A percentile compares a stretch with the other conserved stretches of the same genome.
phyloP scores from a whole-genome alignment of 2,888 invertebrate genomes.

The Blastobasis lacticolella region DNA sequence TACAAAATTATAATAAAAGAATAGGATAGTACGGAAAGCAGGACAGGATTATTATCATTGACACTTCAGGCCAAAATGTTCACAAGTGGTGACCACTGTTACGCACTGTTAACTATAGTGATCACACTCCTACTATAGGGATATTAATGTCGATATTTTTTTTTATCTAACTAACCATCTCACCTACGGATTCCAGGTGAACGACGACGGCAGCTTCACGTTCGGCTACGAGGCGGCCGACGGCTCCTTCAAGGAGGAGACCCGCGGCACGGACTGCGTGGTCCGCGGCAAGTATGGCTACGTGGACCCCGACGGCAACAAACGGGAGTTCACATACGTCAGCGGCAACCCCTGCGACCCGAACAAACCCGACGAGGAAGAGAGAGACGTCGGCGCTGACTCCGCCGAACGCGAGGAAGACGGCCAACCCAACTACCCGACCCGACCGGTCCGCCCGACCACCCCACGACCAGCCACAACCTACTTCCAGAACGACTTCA shows the following conservation, averaged over 20 bases:
- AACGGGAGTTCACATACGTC: conserved; percentile 89
- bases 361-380: conserved; percentile 82
- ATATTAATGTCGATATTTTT: background rate
- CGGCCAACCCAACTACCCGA: conserved; percentile 77
- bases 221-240: conserved; percentile 90
- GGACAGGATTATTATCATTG: no score
- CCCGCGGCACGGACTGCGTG: conserved; percentile 88
- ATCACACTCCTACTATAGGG: no score
- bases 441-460: conserved; percentile 59
- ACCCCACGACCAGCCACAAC: conserved; percentile 77
- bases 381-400: conserved; percentile 71
- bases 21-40: no score
- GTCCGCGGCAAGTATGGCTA: conserved; percentile 91
- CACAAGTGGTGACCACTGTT: no score
- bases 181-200: conserved; percentile 61
- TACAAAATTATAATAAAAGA: no score
- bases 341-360: conserved; percentile 91
- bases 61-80: no score
- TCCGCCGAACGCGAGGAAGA: conserved; percentile 73
- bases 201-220: conserved; percentile 88
- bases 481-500: conserved; percentile 81
- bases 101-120: no score
- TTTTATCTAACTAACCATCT: background rate
- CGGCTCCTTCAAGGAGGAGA: conserved; percentile 90
- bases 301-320: conserved; percentile 89